Evolutionary conservation across 2,113 vertebrate genomes (phyloP).

Genomic region (Ginglymostoma cirratum): DNA sequence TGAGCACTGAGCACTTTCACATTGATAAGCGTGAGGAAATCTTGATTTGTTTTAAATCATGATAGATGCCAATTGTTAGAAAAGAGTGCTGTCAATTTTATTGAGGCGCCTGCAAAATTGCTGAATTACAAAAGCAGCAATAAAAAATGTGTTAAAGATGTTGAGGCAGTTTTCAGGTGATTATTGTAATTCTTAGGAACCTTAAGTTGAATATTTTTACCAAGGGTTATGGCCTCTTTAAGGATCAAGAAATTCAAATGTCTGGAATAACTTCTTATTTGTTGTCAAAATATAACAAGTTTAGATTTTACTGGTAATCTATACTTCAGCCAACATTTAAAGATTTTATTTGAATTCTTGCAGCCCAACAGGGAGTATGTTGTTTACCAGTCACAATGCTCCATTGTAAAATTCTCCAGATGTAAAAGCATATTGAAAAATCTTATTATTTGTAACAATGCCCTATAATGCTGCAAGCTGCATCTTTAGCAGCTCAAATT

Average conservation of each 20-base stretch:
- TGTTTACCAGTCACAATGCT: neutral
- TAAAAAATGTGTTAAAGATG: neutral
- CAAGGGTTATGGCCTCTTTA: neutral
- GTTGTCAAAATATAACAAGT: neutral
- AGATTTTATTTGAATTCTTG: conserved; percentile 9
- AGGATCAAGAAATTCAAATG: conserved; percentile 23
- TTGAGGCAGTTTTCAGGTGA: neutral
- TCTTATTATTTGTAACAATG: neutral
- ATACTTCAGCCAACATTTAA: conserved; percentile 19
- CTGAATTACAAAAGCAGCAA: neutral
- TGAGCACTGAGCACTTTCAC: neutral
- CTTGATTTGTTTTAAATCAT: neutral
- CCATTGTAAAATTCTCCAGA: conserved; percentile 27
- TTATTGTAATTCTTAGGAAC: neutral
- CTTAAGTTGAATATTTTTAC: neutral
- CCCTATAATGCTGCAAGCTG: neutral
- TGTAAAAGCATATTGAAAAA: neutral
- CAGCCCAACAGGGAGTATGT: neutral
- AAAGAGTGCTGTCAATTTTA: neutral
- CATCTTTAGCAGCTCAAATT: conserved; percentile 93
- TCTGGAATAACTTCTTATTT: neutral
- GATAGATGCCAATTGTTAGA: neutral
- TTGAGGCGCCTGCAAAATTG: neutral
- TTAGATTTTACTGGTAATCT: neutral
- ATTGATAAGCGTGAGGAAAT: neutral